phyloP scores from a whole-genome alignment of 2,888 invertebrate species.

The Junonia oenone region DNA sequence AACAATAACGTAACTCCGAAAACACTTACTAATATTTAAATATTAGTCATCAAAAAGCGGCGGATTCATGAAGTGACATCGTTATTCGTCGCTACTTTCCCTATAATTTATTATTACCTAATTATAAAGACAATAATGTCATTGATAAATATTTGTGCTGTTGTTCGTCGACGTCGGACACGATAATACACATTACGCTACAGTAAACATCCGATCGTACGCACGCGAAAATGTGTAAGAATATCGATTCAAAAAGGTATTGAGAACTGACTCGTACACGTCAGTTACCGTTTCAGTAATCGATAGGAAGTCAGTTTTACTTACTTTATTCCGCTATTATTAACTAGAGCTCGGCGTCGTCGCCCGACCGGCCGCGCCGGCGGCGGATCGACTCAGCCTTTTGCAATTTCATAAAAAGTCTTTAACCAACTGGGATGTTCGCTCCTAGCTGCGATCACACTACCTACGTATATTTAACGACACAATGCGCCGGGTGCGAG shows the following conservation, averaged over 20 bases:
- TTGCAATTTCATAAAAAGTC: slow-evolving; percentile 63
- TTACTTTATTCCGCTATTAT: slow-evolving; percentile 70
- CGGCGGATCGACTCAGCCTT: slow-evolving; percentile 42
- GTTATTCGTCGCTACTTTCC: slow-evolving; percentile 43
- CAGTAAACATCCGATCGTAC: slow-evolving; percentile 32
- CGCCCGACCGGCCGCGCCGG: slow-evolving; percentile 31
- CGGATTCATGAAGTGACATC: slow-evolving; percentile 25
- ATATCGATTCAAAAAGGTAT: slow-evolving; percentile 28
- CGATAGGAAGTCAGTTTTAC: slow-evolving; percentile 77
- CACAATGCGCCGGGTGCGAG: neutral
- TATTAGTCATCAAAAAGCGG: slow-evolving; percentile 14
- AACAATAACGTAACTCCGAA: slow-evolving; percentile 1
- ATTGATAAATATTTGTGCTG: slow-evolving; percentile 55
- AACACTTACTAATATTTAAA: neutral
- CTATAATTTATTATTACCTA: slow-evolving; percentile 63
- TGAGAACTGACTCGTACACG: slow-evolving; percentile 42
- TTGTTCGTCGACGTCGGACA: slow-evolving; percentile 41
- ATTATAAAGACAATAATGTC: slow-evolving; percentile 60
- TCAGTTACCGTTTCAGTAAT: slow-evolving; percentile 64
- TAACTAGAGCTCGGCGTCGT: slow-evolving; percentile 54
- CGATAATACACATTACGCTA: slow-evolving; percentile 35
- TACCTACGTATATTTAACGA: slow-evolving; percentile 18
- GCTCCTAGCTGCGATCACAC: slow-evolving; percentile 35
- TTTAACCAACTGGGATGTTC: slow-evolving; percentile 48
- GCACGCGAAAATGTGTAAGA: slow-evolving; percentile 15